Percentiles rank a stretch among this genome's conserved stretches.
These are phyloP conservation scores for Pitangus sulphuratus DNA, from an alignment of 2,797 vertebrate genomes.

Conservation along the genomic window DNA sequence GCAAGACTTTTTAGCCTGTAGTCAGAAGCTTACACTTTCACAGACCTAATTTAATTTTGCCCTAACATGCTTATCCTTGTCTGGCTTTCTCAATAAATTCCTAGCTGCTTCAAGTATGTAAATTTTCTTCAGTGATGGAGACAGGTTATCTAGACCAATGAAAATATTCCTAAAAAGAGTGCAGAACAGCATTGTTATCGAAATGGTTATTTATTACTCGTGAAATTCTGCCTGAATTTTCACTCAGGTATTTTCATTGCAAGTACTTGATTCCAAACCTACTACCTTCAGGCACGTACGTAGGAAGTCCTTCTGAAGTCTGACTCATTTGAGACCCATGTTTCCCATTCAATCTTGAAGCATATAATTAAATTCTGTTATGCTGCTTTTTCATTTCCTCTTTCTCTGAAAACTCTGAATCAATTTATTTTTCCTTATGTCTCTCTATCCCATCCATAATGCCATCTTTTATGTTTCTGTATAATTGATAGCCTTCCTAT, in stretches of 20 bases:
- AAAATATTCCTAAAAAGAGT: slow-evolving; percentile 14
- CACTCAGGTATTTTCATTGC: background rate
- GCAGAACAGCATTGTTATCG: background rate
- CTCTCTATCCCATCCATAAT: background rate
- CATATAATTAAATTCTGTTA: background rate
- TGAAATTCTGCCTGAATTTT: slow-evolving; percentile 7
- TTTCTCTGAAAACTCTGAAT: background rate
- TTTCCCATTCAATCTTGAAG: background rate
- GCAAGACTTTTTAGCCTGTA: background rate
- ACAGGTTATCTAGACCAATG: background rate
- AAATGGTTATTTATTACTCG: background rate
- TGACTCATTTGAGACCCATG: background rate
- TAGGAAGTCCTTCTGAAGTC: background rate
- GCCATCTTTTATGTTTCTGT: background rate
- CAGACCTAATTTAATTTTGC: slow-evolving; percentile 43
- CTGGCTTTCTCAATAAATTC: slow-evolving; percentile 17
- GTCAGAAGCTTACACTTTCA: slow-evolving; percentile 2
- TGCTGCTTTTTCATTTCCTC: background rate
- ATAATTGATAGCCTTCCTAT: background rate
- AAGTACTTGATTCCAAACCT: background rate
- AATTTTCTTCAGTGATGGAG: background rate
- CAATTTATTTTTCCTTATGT: background rate
- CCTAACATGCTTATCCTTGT: background rate
- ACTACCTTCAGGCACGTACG: background rate
- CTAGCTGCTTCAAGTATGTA: background rate